phyloP scores from a whole-genome alignment of 2,888 invertebrate species.

The Gari tellinella region DNA sequence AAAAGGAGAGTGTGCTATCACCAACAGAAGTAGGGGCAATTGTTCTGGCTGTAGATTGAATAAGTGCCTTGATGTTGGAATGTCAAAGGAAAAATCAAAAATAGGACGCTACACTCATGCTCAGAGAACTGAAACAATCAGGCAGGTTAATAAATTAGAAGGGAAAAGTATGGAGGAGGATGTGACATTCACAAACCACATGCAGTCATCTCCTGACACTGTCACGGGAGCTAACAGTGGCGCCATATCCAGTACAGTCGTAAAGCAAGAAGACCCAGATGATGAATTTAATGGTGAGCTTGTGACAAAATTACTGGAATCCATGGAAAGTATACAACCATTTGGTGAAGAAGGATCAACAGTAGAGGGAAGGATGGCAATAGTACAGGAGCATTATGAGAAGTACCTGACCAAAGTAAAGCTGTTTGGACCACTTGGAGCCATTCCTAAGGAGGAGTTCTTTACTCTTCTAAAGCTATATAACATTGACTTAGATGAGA shows the following conservation, averaged over 20 bases:
- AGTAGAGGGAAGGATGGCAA: slow-evolving; percentile 33
- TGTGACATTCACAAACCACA: neutral
- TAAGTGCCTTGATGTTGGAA: slow-evolving; percentile 55
- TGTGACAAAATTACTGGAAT: slow-evolving; percentile 14
- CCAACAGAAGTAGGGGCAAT: slow-evolving; percentile 52
- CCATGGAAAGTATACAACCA: slow-evolving; percentile 51
- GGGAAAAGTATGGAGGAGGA: slow-evolving; percentile 17
- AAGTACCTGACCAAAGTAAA: slow-evolving; percentile 48
- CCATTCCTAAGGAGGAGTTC: slow-evolving; percentile 58
- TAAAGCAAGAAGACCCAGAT: neutral
- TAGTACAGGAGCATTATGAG: slow-evolving; percentile 54
- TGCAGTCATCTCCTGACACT: neutral
- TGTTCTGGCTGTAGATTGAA: slow-evolving; percentile 56
- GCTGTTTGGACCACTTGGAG: slow-evolving; percentile 55
- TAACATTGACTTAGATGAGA: slow-evolving; percentile 54
- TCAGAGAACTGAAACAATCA: slow-evolving; percentile 56
- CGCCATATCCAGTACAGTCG: neutral
- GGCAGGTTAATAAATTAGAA: slow-evolving; percentile 54
- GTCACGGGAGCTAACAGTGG: neutral
- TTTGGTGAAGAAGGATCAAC: slow-evolving; percentile 49
- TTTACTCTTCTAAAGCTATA: slow-evolving; percentile 52
- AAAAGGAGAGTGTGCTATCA: slow-evolving; percentile 38
- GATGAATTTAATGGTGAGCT: slow-evolving; percentile 23
- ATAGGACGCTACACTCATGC: slow-evolving; percentile 57
- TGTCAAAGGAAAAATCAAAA: slow-evolving; percentile 56